Evolutionary conservation across 1,140 invertebrate species (phyloP).

Genomic region (Stratiolaelaps scimitus): DNA sequence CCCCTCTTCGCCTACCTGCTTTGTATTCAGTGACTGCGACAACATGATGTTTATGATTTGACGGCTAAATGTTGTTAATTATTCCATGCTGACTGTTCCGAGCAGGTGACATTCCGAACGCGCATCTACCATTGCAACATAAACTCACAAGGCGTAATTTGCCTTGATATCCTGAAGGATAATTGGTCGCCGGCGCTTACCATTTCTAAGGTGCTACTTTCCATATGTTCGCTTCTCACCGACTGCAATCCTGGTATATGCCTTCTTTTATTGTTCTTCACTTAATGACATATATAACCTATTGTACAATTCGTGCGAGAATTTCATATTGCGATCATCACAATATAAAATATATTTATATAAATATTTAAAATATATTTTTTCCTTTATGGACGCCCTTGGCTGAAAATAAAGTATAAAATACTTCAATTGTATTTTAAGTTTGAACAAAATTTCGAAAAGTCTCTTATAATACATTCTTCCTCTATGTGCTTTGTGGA

Average conservation of each 20-base stretch:
- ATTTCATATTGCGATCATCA: slow-evolving; percentile 25
- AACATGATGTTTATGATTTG: no score
- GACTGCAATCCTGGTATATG: slow-evolving; percentile 83
- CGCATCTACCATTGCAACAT: slow-evolving; percentile 95
- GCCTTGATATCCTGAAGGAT: slow-evolving; percentile 86
- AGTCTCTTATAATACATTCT: no score
- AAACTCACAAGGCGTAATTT: slow-evolving; percentile 90
- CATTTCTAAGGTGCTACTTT: slow-evolving; percentile 84
- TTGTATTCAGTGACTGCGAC: no score
- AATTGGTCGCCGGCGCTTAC: slow-evolving; percentile 91
- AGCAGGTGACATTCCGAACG: slow-evolving; percentile 88
- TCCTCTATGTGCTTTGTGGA: no score
- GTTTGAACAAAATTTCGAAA: no score
- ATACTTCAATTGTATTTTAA: slow-evolving; percentile 14
- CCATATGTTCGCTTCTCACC: slow-evolving; percentile 85
- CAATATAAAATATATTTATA: slow-evolving; percentile 15
- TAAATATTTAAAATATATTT: slow-evolving; percentile 30
- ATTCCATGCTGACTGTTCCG: no score
- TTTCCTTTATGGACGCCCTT: background rate
- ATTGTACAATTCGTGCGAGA: slow-evolving; percentile 24
- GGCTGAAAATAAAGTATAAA: slow-evolving; percentile 39
- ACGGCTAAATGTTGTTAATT: no score
- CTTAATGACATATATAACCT: background rate
- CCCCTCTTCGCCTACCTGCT: no score
- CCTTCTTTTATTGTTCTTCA: no score